These are phyloP conservation scores for Leptopilina syphax DNA, from an alignment of 2,888 invertebrate species.

Conservation along the genomic window DNA sequence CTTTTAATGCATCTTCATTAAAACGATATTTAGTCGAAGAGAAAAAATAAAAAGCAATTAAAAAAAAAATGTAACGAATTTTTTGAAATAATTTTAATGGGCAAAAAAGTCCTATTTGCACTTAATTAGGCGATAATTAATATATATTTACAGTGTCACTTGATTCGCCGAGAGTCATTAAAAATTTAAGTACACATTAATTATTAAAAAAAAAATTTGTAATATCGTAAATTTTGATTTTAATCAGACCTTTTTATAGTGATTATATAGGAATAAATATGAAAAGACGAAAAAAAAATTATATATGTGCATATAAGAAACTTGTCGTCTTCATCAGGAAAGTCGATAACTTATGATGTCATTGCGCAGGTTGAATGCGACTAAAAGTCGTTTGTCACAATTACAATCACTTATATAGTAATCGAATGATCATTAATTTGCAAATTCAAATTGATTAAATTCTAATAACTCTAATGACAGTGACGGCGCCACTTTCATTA, in stretches of 20 bases:
- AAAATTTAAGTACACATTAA: slow-evolving; percentile 3
- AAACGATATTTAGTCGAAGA: too few relatives aligned
- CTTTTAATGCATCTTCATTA: too few relatives aligned
- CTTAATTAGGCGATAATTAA: background rate
- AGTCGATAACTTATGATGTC: slow-evolving; percentile 4
- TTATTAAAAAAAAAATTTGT: background rate
- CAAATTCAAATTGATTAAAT: background rate
- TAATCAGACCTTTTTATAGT: background rate
- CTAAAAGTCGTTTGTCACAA: background rate
- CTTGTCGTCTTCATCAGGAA: background rate
- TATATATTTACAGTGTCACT: background rate
- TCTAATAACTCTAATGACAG: background rate
- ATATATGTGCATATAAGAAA: background rate
- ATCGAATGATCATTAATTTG: background rate
- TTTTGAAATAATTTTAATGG: background rate
- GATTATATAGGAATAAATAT: background rate
- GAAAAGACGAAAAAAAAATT: background rate
- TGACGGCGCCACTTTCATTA: background rate
- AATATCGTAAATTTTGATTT: background rate
- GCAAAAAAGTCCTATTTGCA: background rate
- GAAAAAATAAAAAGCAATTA: too few relatives aligned
- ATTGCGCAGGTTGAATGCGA: background rate
- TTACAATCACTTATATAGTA: background rate
- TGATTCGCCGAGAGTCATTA: background rate
- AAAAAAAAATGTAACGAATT: background rate